Base-by-base conservation (phyloP, 2,797 vertebrate species). In the Epinephelus awoara region DNA sequence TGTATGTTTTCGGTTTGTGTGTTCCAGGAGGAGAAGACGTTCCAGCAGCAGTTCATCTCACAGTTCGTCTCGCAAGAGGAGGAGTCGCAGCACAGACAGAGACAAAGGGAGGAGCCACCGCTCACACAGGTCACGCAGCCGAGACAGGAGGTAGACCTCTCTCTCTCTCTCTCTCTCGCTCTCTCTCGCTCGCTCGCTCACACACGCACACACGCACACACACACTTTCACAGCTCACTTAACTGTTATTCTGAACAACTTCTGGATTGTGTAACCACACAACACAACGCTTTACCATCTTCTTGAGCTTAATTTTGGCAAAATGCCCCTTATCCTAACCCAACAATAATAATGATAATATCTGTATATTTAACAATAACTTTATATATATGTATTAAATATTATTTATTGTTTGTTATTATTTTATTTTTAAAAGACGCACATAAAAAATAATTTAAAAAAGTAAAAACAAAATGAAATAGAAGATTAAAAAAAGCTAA, bases 21-120 rank as follows among this genome's bases (percentile, higher is more conserved):
- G 38, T 63, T 54, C 55, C 85, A 99, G 98, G 79, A 96, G 94
- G 85, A 96, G 94, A 12, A 95, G 94, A 80, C 95, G 96, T 5
- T 99, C 98, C 61, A 98, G 97, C 96, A 99, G 97, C 93, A 97
- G 96, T 67, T 99, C 98, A 3, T 99, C 98, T 1, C 96, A 95
- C n/a, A 96, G 96, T 66, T 97, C 97, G 13, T 94, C 96, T 87
- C 96, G 95, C 88, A 97, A 94, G 91, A 97, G 95, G 93, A 91
- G 91, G 91, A 98, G 97, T 88, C 95, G 93, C 44, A 98, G 97
- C 83, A 91, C 94, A 21, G 97, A 96, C 3, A 89, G 95, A 52
- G 97, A 97, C 38, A 92, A 95, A 90, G 93, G 94, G 84, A 90
- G 93, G 90, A 93, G 88, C 83, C 96, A 96, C 86, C 96, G 96